Evolutionary conservation across 2,797 vertebrate genomes (phyloP).

Genomic region (Antrozous pallidus): DNA sequence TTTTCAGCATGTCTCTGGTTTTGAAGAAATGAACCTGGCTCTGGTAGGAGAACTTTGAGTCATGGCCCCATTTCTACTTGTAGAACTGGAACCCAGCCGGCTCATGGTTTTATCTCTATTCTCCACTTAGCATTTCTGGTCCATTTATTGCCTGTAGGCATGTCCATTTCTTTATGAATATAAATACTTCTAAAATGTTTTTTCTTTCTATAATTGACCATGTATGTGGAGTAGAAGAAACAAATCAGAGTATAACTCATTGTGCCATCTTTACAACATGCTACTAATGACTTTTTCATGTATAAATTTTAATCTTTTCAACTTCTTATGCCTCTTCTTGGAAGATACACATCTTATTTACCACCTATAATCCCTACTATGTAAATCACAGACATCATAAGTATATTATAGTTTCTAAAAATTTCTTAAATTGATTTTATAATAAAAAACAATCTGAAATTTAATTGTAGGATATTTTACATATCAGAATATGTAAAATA

Average conservation of each 20-base stretch:
- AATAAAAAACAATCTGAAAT: not conserved
- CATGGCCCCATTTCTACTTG: not conserved
- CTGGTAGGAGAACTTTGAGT: not conserved
- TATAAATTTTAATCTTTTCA: slow-evolving; percentile 1
- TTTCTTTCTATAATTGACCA: not conserved
- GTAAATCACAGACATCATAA: not conserved
- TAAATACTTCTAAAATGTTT: not conserved
- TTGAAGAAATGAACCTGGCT: not conserved
- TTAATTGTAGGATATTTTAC: not conserved
- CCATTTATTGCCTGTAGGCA: not conserved
- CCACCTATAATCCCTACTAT: not conserved
- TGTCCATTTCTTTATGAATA: not conserved
- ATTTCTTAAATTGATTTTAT: not conserved
- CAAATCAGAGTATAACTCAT: not conserved
- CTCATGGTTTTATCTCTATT: not conserved
- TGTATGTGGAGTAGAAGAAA: not conserved
- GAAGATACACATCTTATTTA: not conserved
- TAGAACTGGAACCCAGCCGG: not conserved
- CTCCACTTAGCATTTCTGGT: not conserved
- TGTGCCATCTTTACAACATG: not conserved
- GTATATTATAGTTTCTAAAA: not conserved
- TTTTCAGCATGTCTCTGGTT: not conserved
- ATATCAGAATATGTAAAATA: not conserved
- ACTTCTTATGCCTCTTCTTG: not conserved
- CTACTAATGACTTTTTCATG: not conserved